Evolutionary conservation across 1,140 invertebrate genomes (phyloP), one percentile per base, ranked within the genome.

Genomic region (Oscheius sp.): DNA sequence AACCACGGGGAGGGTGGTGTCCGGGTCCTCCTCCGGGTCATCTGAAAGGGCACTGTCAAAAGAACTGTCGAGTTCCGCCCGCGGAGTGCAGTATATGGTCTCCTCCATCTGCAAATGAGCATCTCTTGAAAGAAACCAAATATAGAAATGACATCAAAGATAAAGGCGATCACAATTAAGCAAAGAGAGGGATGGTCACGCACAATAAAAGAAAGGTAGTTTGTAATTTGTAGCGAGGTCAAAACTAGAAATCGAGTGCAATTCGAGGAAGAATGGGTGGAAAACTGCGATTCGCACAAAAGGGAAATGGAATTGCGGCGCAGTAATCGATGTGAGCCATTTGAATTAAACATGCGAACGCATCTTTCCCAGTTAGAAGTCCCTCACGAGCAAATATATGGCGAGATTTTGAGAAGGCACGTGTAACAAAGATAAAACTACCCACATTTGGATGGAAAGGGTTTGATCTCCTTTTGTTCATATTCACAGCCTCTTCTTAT

Each of bases 311-410:
- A 15, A 26, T 55, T 26, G 7, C 7, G 49, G 4, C 23, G 15
- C 38, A 42, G n/a, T 7, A 42, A 55, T 55, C 49, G 49, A 55
- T 55, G 49, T 55, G 7, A 55, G 49, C 49, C 49, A 55, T 55
- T 55, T 55, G 49, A 55, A 55, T 55, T 55, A 55, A 13, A 55
- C 49, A 55, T 55, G 49, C 38, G n/a, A 42, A n/a, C n/a, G n/a
- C n/a, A n/a, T n/a, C n/a, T n/a, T n/a, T n/a, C n/a, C n/a, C n/a
- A n/a, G n/a, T n/a, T n/a, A n/a, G n/a, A n/a, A n/a, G n/a, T n/a
- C n/a, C n/a, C n/a, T n/a, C n/a, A n/a, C n/a, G n/a, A n/a, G n/a
- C n/a, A n/a, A n/a, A n/a, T n/a, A n/a, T n/a, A n/a, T n/a, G n/a
- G n/a, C n/a, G n/a, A n/a, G n/a, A n/a, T n/a, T n/a, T n/a, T n/a